Evolutionary conservation across 2,888 invertebrate genomes (phyloP).

Genomic region (Cheilosia vernalis): DNA sequence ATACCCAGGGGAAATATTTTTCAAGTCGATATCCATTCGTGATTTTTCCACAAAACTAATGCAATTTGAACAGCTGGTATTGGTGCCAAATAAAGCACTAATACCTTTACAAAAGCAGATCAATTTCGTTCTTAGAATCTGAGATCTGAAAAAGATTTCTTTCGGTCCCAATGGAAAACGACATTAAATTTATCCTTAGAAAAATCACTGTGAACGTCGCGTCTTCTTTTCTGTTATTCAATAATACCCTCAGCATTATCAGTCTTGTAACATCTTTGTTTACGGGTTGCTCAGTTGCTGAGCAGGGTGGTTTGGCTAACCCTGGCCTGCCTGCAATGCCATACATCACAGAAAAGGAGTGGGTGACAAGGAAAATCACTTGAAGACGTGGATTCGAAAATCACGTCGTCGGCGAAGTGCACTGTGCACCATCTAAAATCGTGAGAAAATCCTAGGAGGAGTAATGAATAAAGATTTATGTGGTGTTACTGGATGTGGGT

Average conservation of each 20-base stretch:
- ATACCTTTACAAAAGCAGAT: too few species aligned
- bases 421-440: background rate
- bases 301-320: slow-evolving; percentile 52
- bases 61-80: too few species aligned
- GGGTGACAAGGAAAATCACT: background rate
- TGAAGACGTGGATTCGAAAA: slow-evolving; percentile 25
- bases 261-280: slow-evolving; percentile 69
- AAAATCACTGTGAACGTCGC: background rate
- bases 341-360: slow-evolving; percentile 18
- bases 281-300: slow-evolving; percentile 30
- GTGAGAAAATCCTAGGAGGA: slow-evolving; percentile 10
- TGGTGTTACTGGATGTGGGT: slow-evolving; percentile 3
- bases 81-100: too few species aligned
- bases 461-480: slow-evolving; percentile 25
- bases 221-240: slow-evolving; percentile 43
- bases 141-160: too few species aligned
- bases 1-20: too few species aligned
- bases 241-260: slow-evolving; percentile 70
- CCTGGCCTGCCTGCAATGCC: slow-evolving; percentile 41
- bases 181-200: slow-evolving; percentile 11
- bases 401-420: slow-evolving; percentile 17
- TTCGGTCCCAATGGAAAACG: too few species aligned
- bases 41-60: too few species aligned
- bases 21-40: too few species aligned
- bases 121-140: too few species aligned